A percentile compares a stretch with the other conserved stretches of the same genome.
Conservation (phyloP, 2,797 vertebrate species). For the Pitangus sulphuratus region DNA sequence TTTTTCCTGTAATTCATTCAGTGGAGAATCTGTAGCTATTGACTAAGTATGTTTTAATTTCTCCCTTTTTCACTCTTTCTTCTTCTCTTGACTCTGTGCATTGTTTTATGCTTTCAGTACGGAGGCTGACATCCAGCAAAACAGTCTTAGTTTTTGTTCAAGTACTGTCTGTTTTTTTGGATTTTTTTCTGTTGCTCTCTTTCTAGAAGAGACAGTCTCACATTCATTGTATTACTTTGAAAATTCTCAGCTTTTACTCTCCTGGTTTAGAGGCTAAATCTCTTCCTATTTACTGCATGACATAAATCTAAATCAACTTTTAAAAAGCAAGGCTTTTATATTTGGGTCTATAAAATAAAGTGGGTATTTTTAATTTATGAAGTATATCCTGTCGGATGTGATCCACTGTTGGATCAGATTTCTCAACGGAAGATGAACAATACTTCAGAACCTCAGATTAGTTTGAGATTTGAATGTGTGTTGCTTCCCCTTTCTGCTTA, state of each 20-base stretch:
- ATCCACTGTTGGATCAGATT: background rate
- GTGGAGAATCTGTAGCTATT: background rate
- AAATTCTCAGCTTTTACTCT: background rate
- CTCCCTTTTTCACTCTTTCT: background rate
- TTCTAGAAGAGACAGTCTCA: background rate
- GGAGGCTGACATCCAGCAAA: background rate
- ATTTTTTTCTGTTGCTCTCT: background rate
- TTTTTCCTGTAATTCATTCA: background rate
- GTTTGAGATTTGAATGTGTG: background rate
- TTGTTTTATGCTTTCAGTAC: background rate
- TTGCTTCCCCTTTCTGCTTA: background rate
- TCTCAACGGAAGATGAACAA: background rate
- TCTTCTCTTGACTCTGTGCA: background rate
- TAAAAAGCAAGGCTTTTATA: background rate
- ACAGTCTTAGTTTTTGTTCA: background rate
- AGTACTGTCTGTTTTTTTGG: background rate
- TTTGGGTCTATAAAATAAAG: background rate
- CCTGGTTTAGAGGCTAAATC: background rate
- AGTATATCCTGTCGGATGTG: background rate
- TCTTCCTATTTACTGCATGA: background rate
- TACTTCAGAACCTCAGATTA: background rate
- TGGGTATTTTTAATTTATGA: background rate
- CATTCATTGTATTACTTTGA: background rate
- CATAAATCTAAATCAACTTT: background rate
- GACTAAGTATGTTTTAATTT: background rate